phyloP scores from a whole-genome alignment of 2,797 vertebrate genomes.

The Mormyrus proboscirostris region DNA sequence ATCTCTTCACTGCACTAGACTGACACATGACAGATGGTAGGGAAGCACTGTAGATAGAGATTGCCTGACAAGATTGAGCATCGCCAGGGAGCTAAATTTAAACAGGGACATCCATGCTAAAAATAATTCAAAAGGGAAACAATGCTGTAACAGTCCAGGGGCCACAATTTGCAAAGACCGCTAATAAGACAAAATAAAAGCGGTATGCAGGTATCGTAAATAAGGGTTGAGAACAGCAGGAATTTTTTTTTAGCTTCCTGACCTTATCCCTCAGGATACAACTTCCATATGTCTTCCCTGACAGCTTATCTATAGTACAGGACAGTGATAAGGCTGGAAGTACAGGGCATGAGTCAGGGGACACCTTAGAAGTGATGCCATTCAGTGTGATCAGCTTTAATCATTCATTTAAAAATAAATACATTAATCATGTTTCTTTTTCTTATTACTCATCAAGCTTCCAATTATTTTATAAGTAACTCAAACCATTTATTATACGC shows the following conservation, averaged over 20 bases:
- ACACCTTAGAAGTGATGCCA: not conserved
- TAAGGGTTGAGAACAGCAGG: not conserved
- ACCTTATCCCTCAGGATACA: not conserved
- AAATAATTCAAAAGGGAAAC: conserved; percentile 32
- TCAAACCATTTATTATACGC: not conserved
- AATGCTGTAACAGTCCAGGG: not conserved
- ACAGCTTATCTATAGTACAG: not conserved
- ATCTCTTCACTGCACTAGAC: conserved; percentile 30
- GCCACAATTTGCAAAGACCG: not conserved
- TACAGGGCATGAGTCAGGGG: not conserved
- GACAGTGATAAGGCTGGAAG: not conserved
- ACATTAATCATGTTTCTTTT: not conserved
- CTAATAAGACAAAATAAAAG: not conserved
- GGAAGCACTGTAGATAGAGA: conserved; percentile 20
- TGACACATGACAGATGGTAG: conserved; percentile 38
- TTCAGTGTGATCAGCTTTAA: not conserved
- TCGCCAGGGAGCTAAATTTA: conserved; percentile 37
- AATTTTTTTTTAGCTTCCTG: not conserved
- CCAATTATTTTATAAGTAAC: not conserved
- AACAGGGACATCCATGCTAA: conserved; percentile 30
- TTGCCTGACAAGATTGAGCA: conserved; percentile 22
- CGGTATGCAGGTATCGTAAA: not conserved
- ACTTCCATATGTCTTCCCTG: not conserved
- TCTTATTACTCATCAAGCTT: not conserved
- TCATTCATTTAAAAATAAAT: not conserved